Base-by-base conservation (phyloP, 1,140 invertebrate species). In the Triops cancriformis region DNA sequence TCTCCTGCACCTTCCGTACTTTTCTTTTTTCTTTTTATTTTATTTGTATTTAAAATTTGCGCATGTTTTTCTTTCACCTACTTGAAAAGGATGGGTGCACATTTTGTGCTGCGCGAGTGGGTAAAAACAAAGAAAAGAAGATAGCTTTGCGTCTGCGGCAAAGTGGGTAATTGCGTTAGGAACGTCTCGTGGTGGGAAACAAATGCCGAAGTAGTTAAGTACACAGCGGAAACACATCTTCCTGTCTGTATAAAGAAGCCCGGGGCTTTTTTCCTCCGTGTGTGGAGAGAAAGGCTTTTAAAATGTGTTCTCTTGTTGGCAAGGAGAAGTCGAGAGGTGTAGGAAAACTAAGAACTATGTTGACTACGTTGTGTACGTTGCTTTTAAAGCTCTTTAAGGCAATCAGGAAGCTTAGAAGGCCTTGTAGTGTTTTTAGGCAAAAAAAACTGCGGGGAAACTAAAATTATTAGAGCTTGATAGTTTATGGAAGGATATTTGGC, bases 191-290 rank as follows among this genome's bases (percentile, higher is more conserved):
- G 31, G 18, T 64, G 51, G 51, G 51, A 64, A 64, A 23, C 51
- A 64, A 64, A 37, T 37, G 31, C 31, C 31, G 7, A 37, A 37
- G 31, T 37, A 37, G 14, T 64, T 64, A 23, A 64, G 51, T 64
- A 64, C 31, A 37, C 51, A 64, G 51, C 51, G 51, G 51, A 64
- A 64, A 64, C 51, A 64, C 51, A 64, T 64, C 51, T 64, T 64
- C 51, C 51, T 64, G 51, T 64, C 51, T 64, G 31, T 37, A 64
- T 18, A 64, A 64, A 64, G 23, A 64, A 23, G 18, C 51, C 23
- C 1, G 51, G 23, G 51, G 51, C 51, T 14, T n/a, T 64, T 64
- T 64, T 64, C 14, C 51, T 64, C 23, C 14, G 23, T 64, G 14
- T 64, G 14, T 64, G 1, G 31, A 37, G 31, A 37, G 31, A 37